A percentile compares a stretch with the other conserved stretches of the same genome.
phyloP scores from a whole-genome alignment of 2,113 vertebrate species.

The Tachysurus vachellii region DNA sequence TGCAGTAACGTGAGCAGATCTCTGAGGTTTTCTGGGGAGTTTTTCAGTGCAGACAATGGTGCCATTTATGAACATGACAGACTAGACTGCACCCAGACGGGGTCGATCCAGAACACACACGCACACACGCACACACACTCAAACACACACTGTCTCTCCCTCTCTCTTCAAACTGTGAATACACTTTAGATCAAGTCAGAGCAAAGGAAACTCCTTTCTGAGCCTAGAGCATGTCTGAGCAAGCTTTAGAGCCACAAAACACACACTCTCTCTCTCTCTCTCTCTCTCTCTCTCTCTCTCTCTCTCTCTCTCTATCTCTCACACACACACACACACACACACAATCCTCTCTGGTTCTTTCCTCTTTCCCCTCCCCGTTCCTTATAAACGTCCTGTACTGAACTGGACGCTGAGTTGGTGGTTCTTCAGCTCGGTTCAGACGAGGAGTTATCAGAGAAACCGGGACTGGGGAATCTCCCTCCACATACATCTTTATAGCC shows the following conservation, averaged over 20 bases:
- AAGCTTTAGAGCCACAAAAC: conserved; percentile 18
- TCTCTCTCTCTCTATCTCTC: no score
- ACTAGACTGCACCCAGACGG: conserved; percentile 42
- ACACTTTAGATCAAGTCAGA: conserved; percentile 34
- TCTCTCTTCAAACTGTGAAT: conserved; percentile 21
- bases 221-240: conserved; percentile 31
- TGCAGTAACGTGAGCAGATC: conserved; percentile 46
- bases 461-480: conserved; percentile 8
- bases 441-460: conserved; percentile 18
- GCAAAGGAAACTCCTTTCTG: conserved; percentile 43
- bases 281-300: no score
- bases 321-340: neutral
- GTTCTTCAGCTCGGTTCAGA: conserved; percentile 4
- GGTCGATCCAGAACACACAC: conserved; percentile 21
- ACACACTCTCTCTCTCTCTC: neutral
- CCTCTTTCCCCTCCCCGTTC: neutral
- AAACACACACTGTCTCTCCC: neutral
- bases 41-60: conserved; percentile 44
- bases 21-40: conserved; percentile 12
- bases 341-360: neutral
- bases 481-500: conserved; percentile 14
- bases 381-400: neutral
- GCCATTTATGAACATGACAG: conserved; percentile 48
- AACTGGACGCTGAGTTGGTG: neutral
- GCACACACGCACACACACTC: neutral